A percentile compares a stretch with the other conserved stretches of the same genome.
These are phyloP conservation scores for Minunthozetes semirufus DNA, from an alignment of 2,888 invertebrate genomes.

Conservation along the genomic window DNA sequence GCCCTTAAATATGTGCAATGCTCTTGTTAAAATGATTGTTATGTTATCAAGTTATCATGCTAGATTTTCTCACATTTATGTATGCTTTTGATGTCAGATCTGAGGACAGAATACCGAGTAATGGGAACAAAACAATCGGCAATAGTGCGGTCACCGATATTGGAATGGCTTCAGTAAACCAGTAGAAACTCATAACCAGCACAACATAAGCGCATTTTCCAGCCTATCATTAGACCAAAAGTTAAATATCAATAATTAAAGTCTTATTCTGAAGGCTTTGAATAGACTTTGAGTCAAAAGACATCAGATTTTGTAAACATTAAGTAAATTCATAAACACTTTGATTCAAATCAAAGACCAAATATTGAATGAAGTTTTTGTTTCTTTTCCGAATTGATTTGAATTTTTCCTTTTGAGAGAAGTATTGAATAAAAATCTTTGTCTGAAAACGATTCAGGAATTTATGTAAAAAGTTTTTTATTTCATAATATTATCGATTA, in stretches of 20 bases:
- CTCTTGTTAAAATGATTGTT: not conserved
- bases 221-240: not conserved
- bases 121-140: constrained; percentile 43
- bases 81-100: constrained; percentile 39
- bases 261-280: too few species aligned
- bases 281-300: too few species aligned
- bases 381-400: too few species aligned
- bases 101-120: constrained; percentile 42
- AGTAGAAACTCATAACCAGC: constrained; percentile 45
- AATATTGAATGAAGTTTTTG: too few species aligned
- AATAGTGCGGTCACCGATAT: constrained; percentile 44
- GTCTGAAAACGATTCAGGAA: too few species aligned
- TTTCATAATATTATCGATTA: too few species aligned
- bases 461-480: too few species aligned
- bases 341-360: too few species aligned
- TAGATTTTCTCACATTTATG: constrained; percentile 29
- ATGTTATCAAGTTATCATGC: not conserved
- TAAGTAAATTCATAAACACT: too few species aligned
- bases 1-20: constrained; percentile 20
- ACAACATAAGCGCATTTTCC: constrained; percentile 47
- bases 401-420: too few species aligned
- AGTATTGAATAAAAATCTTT: too few species aligned
- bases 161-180: constrained; percentile 45
- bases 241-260: not conserved
- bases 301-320: too few species aligned